Evolutionary conservation across 2,113 vertebrate genomes (phyloP), one percentile per base, ranked within the genome.

Genomic region (Urocynchramus pylzowi): DNA sequence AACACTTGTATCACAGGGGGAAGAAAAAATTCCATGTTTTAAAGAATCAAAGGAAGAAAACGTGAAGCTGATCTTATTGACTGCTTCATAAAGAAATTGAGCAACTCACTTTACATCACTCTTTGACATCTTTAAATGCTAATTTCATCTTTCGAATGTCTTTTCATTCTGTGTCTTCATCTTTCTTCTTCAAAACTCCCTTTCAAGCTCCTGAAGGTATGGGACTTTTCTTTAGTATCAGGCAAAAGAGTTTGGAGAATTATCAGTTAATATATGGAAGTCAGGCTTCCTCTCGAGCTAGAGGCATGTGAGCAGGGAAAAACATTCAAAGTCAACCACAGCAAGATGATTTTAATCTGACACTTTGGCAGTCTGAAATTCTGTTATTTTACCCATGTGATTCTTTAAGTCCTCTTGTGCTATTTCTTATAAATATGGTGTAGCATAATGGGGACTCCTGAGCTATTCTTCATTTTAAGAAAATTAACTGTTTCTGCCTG

Each of bases 201-300:
- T 94, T 92, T 93, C 84, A 96, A 73, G 33, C 41, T 97, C 89
- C 89, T 83, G 74, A 97, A 93, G 78, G 60, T 69, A 52, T 11
- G 9, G 45, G 61, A 60, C 20, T 89, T 87, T 86, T 53, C 75
- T 91, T 71, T 69, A 42, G 65, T 49, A 83, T 49, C 35, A 54
- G 41, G 74, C 19, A 94, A 87, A 79, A 89, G 39, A 15, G 7
- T 79, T 82, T 79, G 53, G 56, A 85, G 37, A 69, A 77, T 83
- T 96, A 61, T 79, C 61, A 80, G 49, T 61, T 80, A 81, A 67
- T 84, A 54, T 77, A 60, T 42, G 45, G 78, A 93, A 96, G 74
- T 85, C 78, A 83, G 49, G 30, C 42, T 94, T 64, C 49, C 44
- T 86, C 82, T 90, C 16, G 13, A 87, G 26, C n/a, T 84, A 42